These are phyloP conservation scores for Smutsia temminckii DNA, from an alignment of 2,797 vertebrate species.

Conservation along the genomic window DNA sequence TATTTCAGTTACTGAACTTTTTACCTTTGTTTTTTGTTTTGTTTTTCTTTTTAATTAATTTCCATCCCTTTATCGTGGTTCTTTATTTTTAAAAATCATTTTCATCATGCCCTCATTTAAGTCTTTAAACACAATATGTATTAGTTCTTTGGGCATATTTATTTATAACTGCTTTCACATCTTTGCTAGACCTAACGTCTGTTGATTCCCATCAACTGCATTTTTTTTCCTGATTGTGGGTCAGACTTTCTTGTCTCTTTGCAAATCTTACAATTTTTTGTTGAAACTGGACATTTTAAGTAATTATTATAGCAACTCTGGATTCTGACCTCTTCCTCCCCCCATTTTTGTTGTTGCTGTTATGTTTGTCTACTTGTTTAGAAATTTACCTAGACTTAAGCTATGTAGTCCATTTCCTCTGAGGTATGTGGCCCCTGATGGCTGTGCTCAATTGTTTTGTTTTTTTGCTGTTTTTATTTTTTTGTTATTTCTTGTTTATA, in stretches of 20 bases:
- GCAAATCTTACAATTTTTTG: not conserved
- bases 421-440: not conserved
- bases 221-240: not conserved
- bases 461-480: not conserved
- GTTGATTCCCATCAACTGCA: not conserved
- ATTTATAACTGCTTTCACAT: not conserved
- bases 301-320: not conserved
- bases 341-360: not conserved
- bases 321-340: not conserved
- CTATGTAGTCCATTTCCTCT: not conserved
- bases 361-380: not conserved
- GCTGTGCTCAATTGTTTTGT: not conserved
- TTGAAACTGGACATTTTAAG: not conserved
- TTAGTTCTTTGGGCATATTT: not conserved
- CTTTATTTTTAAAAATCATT: not conserved
- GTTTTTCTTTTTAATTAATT: not conserved
- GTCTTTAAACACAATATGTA: not conserved
- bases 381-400: not conserved
- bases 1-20: not conserved
- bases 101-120: not conserved
- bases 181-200: not conserved
- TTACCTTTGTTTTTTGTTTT: not conserved
- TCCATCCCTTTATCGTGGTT: not conserved
- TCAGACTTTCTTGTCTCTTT: not conserved
- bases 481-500: not conserved